phyloP scores from a whole-genome alignment of 1,140 invertebrate species.

The Drosophila pallidifrons region DNA sequence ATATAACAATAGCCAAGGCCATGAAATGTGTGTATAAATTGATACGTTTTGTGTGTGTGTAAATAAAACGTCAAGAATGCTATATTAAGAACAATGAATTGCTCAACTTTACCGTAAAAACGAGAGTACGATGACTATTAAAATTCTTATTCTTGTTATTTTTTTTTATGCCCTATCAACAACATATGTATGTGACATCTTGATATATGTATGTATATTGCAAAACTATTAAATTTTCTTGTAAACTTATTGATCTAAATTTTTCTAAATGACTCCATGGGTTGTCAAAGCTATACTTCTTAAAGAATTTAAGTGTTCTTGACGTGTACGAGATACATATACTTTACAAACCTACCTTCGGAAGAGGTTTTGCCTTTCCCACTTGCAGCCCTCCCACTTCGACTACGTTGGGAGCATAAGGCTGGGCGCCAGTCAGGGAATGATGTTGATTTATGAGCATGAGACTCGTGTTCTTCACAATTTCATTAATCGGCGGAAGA shows the following conservation, averaged over 20 bases:
- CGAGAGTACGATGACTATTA: background rate
- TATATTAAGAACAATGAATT: background rate
- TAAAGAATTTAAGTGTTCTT: too few relatives aligned
- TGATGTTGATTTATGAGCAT: slow-evolving; percentile 88
- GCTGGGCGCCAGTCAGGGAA: slow-evolving; percentile 85
- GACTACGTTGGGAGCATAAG: slow-evolving; percentile 86
- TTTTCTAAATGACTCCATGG: too few relatives aligned
- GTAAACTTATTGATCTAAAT: too few relatives aligned
- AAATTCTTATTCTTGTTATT: background rate
- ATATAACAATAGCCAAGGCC: too few relatives aligned
- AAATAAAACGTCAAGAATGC: background rate
- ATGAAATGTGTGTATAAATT: too few relatives aligned
- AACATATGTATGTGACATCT: too few relatives aligned
- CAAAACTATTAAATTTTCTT: too few relatives aligned
- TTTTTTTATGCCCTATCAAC: background rate
- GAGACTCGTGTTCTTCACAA: slow-evolving; percentile 86
- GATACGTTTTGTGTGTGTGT: too few relatives aligned
- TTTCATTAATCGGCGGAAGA: slow-evolving; percentile 86
- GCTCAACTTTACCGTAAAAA: background rate
- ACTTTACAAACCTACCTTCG: slow-evolving; percentile 78
- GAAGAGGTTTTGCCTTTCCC: slow-evolving; percentile 82
- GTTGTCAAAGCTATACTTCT: too few relatives aligned
- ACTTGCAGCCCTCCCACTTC: slow-evolving; percentile 88
- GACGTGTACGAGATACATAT: too few relatives aligned
- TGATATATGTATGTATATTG: too few relatives aligned